Conservation (phyloP, 2,797 vertebrate genomes). For the Onychomys arenicola region DNA sequence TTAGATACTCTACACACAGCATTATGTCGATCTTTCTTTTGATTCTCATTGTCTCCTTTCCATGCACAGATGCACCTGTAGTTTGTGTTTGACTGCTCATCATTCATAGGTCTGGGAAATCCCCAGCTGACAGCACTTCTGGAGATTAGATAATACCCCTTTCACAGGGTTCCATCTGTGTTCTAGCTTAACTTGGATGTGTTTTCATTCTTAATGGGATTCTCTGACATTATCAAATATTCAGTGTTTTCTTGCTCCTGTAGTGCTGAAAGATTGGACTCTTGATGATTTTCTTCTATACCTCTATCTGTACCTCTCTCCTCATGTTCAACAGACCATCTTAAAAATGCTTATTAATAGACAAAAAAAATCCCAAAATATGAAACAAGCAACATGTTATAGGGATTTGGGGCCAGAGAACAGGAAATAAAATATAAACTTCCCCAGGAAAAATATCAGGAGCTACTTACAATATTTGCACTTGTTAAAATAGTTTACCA, state of each 20-base stretch:
- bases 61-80: background rate
- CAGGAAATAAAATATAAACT: background rate
- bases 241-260: background rate
- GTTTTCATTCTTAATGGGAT: conserved; percentile 70
- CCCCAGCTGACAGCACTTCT: background rate
- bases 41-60: background rate
- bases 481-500: background rate
- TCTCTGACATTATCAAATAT: conserved; percentile 21
- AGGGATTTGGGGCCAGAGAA: background rate
- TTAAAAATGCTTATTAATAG: background rate
- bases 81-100: background rate
- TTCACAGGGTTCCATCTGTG: conserved; percentile 58
- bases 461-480: background rate
- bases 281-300: background rate
- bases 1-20: background rate
- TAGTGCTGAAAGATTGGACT: background rate
- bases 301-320: background rate
- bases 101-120: background rate
- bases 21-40: background rate
- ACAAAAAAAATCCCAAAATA: background rate
- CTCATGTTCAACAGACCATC: conserved; percentile 1
- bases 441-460: background rate
- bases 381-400: background rate
- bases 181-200: conserved; percentile 55
- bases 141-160: conserved; percentile 26